Percentiles rank a stretch among this genome's conserved stretches.
phyloP scores from a whole-genome alignment of 2,888 invertebrate species.

The Drosophila lacicola region DNA sequence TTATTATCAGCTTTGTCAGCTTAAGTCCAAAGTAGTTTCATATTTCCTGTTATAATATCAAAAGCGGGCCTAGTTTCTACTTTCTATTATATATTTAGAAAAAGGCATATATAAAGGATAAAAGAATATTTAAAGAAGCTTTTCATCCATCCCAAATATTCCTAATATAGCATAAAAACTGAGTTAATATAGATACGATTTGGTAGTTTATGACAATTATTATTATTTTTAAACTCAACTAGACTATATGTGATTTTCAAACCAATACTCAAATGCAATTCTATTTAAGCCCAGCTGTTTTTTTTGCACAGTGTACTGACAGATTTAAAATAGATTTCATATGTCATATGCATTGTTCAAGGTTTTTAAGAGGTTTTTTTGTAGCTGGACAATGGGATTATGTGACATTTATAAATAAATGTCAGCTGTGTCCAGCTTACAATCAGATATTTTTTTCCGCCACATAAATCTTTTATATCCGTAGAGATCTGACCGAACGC shows the following conservation, averaged over 20 bases:
- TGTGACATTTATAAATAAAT: neutral
- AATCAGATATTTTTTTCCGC: neutral
- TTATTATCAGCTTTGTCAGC: neutral
- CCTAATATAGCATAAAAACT: neutral
- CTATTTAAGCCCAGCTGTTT: too few species aligned
- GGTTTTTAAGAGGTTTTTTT: too few species aligned
- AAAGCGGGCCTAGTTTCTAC: neutral
- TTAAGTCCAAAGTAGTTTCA: neutral
- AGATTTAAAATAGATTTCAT: neutral
- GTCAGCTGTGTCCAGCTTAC: neutral
- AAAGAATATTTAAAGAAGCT: neutral
- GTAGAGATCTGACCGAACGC: neutral
- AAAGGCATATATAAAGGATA: too few species aligned
- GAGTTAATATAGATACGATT: neutral
- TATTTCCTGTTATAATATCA: neutral
- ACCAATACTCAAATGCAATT: too few species aligned
- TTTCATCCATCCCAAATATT: neutral
- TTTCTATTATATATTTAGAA: neutral
- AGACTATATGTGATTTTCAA: too few species aligned
- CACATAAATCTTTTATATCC: neutral
- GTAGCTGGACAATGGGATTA: neutral
- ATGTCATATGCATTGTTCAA: too few species aligned
- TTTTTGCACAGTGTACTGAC: neutral
- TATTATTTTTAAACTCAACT: too few species aligned
- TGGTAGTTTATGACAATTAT: too few species aligned